Percentiles rank a stretch among this genome's conserved stretches.
Conservation (phyloP, 1,140 invertebrate species). For the Belonocnema kinseyi region DNA sequence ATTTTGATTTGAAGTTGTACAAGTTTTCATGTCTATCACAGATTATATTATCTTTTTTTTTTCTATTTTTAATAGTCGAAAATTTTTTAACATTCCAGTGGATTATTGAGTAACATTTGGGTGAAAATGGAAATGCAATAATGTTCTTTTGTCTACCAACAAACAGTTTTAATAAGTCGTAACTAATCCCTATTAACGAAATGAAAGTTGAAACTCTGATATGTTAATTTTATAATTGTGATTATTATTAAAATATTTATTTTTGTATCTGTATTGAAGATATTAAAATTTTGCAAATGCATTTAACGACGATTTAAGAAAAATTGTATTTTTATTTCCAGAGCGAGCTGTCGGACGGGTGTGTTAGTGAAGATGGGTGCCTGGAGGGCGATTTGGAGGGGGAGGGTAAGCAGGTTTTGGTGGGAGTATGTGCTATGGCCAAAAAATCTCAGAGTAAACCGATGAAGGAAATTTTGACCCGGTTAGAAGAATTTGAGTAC, state of each 20-base stretch:
- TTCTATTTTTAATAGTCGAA: no score
- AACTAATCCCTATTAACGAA: no score
- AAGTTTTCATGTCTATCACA: no score
- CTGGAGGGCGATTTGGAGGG: slow-evolving; percentile 74
- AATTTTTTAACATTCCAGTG: no score
- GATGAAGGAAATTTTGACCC: slow-evolving; percentile 97
- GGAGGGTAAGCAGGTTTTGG: slow-evolving; percentile 89
- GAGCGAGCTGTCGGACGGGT: slow-evolving; percentile 84
- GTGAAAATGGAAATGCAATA: no score
- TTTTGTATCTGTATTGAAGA: no score
- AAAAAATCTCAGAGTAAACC: slow-evolving; percentile 99
- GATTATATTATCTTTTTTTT: no score
- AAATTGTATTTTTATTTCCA: slow-evolving; percentile 62
- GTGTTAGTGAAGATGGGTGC: slow-evolving; percentile 77
- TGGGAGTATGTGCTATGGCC: slow-evolving; percentile 98
- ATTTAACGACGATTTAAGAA: neutral
- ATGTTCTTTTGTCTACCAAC: no score
- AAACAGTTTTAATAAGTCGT: no score
- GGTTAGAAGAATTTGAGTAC: slow-evolving; percentile 97
- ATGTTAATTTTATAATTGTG: slow-evolving; percentile 6
- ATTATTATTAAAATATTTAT: neutral
- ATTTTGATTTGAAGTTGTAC: no score
- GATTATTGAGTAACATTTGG: no score
- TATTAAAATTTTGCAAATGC: no score
- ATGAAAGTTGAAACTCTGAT: neutral